Evolutionary conservation across 1,140 invertebrate genomes (phyloP).

Genomic region (Cotesia glomerata): DNA sequence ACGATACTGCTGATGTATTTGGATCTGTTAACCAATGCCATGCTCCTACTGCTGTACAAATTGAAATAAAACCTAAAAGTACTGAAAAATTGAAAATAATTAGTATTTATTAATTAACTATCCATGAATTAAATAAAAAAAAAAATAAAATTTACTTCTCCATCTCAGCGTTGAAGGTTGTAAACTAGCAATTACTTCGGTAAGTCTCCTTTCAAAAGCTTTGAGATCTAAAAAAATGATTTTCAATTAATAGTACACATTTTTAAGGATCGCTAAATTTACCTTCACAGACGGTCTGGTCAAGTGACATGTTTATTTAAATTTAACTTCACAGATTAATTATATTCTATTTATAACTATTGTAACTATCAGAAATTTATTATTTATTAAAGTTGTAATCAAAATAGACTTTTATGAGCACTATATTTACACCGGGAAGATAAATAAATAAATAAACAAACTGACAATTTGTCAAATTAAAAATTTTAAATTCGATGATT

Average conservation of each 20-base stretch:
- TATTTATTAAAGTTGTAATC: too few species aligned
- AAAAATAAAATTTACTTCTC: slow-evolving; percentile 75
- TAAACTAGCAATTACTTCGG: slow-evolving; percentile 94
- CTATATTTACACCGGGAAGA: too few species aligned
- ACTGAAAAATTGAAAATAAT: slow-evolving; percentile 69
- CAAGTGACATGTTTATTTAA: slow-evolving; percentile 67
- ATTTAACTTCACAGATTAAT: too few species aligned
- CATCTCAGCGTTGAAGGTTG: slow-evolving; percentile 90
- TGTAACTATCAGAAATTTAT: too few species aligned
- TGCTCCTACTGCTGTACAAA: slow-evolving; percentile 89
- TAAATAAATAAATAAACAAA: too few species aligned
- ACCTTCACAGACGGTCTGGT: slow-evolving; percentile 81
- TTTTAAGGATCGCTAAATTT: slow-evolving; percentile 38
- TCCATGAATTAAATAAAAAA: background rate
- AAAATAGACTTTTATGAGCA: too few species aligned
- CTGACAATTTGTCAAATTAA: too few species aligned
- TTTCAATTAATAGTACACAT: slow-evolving; percentile 24
- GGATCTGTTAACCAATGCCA: slow-evolving; percentile 95
- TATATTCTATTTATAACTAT: too few species aligned
- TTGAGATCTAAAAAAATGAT: slow-evolving; percentile 84
- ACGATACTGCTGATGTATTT: slow-evolving; percentile 82
- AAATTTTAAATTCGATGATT: slow-evolving; percentile 13
- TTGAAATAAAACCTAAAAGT: slow-evolving; percentile 80
- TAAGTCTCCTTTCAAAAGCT: slow-evolving; percentile 93
- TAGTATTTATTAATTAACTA: background rate